Evolutionary conservation across 2,113 vertebrate genomes (phyloP).

Genomic region (Hippolais icterina): DNA sequence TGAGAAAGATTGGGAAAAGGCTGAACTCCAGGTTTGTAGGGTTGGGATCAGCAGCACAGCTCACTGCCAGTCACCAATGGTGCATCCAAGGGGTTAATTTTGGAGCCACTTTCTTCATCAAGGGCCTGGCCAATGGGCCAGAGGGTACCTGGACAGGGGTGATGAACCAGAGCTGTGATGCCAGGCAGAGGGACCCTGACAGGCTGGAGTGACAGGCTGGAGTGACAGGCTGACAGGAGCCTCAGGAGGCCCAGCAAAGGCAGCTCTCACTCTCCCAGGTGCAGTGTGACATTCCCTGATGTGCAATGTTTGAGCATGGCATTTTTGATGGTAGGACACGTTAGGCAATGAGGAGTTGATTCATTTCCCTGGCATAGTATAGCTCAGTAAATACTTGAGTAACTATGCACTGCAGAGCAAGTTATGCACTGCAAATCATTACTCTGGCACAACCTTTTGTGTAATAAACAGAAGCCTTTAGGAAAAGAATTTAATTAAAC

Average conservation of each 20-base stretch:
- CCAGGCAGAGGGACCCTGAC: not conserved
- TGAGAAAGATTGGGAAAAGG: not conserved
- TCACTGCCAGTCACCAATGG: not conserved
- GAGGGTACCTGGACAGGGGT: not conserved
- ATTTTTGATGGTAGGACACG: not conserved
- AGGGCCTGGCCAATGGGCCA: not conserved
- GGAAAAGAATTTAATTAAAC: constrained; percentile 12
- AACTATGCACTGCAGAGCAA: not conserved
- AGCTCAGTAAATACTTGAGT: not conserved
- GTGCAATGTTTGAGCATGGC: not conserved
- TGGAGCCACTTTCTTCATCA: not conserved
- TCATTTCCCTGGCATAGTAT: not conserved
- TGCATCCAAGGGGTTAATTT: not conserved
- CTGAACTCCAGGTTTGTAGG: not conserved
- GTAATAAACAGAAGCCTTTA: not conserved
- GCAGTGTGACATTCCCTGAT: not conserved
- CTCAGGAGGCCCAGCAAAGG: not conserved
- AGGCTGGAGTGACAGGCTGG: not conserved
- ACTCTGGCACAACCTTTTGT: not conserved
- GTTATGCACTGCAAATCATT: not conserved
- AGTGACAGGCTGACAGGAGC: not conserved
- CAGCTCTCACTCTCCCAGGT: not conserved
- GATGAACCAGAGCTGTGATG: not conserved
- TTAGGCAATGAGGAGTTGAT: not conserved
- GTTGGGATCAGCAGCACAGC: not conserved